Evolutionary conservation across 2,888 invertebrate genomes (phyloP).

Genomic region (Arge pagana): DNA sequence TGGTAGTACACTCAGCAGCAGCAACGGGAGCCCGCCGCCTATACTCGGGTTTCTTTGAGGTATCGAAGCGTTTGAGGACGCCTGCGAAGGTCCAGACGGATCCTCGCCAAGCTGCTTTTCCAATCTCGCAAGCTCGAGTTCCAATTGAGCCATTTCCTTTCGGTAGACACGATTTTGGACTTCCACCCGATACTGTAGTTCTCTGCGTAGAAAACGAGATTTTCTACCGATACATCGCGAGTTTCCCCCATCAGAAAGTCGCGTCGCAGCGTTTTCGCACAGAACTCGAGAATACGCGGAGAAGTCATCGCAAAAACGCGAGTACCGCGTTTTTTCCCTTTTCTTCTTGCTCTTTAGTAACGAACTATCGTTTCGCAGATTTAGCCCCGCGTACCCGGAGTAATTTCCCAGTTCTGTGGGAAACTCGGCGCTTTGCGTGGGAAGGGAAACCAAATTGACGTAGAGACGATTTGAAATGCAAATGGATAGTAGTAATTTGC

Average conservation of each 20-base stretch:
- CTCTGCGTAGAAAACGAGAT: constrained; percentile 51
- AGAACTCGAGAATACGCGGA: no score
- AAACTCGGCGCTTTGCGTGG: no score
- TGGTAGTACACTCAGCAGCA: constrained; percentile 73
- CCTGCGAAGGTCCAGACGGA: constrained; percentile 58
- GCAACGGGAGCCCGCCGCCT: constrained; percentile 71
- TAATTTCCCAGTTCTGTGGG: no score
- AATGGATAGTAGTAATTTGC: background rate
- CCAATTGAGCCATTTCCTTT: constrained; percentile 78
- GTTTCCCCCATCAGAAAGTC: no score
- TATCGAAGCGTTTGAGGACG: constrained; percentile 64
- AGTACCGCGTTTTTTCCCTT: no score
- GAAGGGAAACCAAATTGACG: no score
- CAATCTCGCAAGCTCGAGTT: constrained; percentile 76
- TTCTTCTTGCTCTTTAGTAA: no score
- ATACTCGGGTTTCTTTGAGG: constrained; percentile 69
- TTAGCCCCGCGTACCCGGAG: no score
- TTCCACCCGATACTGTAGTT: constrained; percentile 83
- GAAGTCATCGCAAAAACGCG: no score
- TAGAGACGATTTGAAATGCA: no score
- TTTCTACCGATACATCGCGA: background rate
- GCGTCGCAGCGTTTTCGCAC: no score
- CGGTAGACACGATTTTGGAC: constrained; percentile 90
- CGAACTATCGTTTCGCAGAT: no score
- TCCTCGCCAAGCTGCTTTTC: constrained; percentile 70